Evolutionary conservation across 2,113 vertebrate genomes (phyloP), one percentile per base, ranked within the genome.

Genomic region (Jacana jacana): DNA sequence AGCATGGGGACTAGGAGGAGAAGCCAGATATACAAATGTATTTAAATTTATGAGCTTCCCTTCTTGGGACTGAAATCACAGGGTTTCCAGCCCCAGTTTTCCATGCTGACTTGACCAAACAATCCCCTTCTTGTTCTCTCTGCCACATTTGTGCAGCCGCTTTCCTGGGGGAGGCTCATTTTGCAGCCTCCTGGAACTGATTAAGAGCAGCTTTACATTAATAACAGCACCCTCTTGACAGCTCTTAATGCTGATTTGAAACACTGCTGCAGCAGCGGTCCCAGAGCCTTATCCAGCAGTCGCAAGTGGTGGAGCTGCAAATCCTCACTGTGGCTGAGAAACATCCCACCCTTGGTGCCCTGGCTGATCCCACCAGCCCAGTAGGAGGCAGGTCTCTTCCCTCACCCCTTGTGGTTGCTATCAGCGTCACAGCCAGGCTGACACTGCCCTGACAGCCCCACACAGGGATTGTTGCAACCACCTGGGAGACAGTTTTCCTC

Each of bases 181-280:
- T 64, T 93, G 42, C 35, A 90, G 58, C 46, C 96, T 88, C 42
- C 52, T 75, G 60, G 46, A 65, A 81, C 5, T 78, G 68, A 93
- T 81, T 95, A 83, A 35, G 20, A 91, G 35, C 64, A 93, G 64
- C 35, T 93, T 96, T 91, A 64, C 30, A 40, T 73, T 63, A 91
- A 76, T 80, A 83, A 44, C 31, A 72, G 25, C 19, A 57, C 70
- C 46, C 22, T 84, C 85, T 61, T 76, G 65, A 69, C 78, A 88
- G 58, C 72, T 81, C 30, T 83, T 68, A 40, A n/a, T 22, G 19
- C 28, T 75, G 60, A 60, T 81, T 72, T 82, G 33, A 42, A 55
- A 7, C 19, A 13, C 37, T 66, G 31, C 49, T 55, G 70, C 1
- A 0, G 46, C 46, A 57, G 30, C 4, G 0, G 35, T 58, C 48